Base-by-base conservation (phyloP, 2,113 vertebrate genomes). In the Stictonetta naevosa region DNA sequence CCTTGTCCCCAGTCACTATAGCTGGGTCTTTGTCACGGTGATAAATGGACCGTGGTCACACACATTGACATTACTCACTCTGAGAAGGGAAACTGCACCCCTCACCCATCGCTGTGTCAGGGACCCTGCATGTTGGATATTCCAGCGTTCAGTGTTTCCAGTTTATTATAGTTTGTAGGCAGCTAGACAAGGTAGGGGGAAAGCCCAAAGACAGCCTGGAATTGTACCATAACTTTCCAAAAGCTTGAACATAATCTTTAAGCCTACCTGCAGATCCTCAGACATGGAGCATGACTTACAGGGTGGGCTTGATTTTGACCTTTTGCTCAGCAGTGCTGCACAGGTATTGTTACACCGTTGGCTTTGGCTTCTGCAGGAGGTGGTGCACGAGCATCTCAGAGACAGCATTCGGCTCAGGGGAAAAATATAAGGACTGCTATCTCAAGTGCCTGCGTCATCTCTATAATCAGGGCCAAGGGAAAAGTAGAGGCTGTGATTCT, bases 131-230 rank as follows among this genome's bases (percentile, higher is more conserved):
- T 92, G 74, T 67, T 66, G 56, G 69, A 68, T 92, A 92, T 88
- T 95, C 63, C 82, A 36, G 67, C 60, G 50, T 92, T 84, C 75
- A 50, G 42, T 76, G 44, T 71, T 92, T 92, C 55, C 83, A 85
- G 72, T 92, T 88, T 83, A 90, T 95, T 96, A 83, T 93, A 87
- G 90, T 97, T 95, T 95, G 90, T 92, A 86, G 92, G 76, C 93
- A 91, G 63, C 69, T 69, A 96, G 89, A 90, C 84, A 72, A 79
- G 81, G 84, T 90, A 33, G 60, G 50, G 31, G 55, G 5, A 92
- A 94, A 88, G 93, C 85, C 84, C 86, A 95, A n/a, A 89, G 84
- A 63, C 80, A 91, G 85, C 90, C 59, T 88, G 92, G 90, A 96
- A 88, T 91, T 83, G 22, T 52, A 59, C 42, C 40, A 53, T 93